Evolutionary conservation across 2,888 invertebrate species (phyloP), one percentile per base, ranked within the genome.

Genomic region (Leptinotarsa juncta): DNA sequence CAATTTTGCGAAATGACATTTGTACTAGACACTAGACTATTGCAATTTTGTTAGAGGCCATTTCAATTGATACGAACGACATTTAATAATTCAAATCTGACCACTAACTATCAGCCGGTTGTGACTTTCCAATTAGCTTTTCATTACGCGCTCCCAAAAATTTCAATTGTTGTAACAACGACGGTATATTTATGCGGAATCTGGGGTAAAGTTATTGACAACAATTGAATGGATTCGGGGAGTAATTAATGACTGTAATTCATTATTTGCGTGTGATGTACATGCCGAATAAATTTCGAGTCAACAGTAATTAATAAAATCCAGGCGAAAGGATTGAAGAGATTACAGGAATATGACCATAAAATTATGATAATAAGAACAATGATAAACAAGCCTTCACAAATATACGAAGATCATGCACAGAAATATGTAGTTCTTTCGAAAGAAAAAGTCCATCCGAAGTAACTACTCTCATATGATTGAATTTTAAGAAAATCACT

Each of bases 21-120:
- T 42, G 42, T 12, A 32, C 32, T 32, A 32, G 32, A 3, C 5
- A 42, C 42, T 42, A 5, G 42, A 42, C 42, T 42, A 42, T 42
- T 66, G 72, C 67, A 20, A 81, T 80, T 81, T 77, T 76, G 78
- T 77, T 77, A 79, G 79, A 79, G 80, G 78, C 78, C 80, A 79
- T 78, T 82, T 82, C 81, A 81, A 82, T 83, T 82, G 83, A 82
- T 81, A 77, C 79, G 49, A 70, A 32, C 51, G 69, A 75, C 66
- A 67, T 68, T 71, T 70, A 80, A 79, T 81, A 78, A 78, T 78
- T 77, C 78, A 71, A 73, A 80, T 75, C 77, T 80, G 77, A 74
- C 80, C 75, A 73, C 76, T 69, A 75, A 78, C 78, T 77, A 78
- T 77, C 80, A 62, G 68, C 65, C 62, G 55, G 51, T 62, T 70